These are phyloP conservation scores for Sphaeridia pumilis DNA, from an alignment of 2,888 invertebrate genomes.

Conservation along the genomic window DNA sequence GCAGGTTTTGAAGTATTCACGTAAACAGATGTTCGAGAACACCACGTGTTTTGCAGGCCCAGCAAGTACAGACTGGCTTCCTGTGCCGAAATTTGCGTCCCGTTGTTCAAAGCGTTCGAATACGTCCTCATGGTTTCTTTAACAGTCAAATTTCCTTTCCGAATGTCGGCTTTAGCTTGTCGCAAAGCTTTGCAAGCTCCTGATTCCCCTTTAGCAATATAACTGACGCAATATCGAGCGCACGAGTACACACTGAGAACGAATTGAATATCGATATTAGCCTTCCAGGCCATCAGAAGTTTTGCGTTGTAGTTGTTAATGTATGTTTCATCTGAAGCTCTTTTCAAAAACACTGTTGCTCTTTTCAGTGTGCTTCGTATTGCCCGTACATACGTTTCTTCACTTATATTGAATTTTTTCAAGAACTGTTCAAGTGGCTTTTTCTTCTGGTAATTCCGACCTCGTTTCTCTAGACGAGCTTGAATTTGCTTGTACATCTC, in stretches of 20 bases:
- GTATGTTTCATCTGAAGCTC: conserved; percentile 21
- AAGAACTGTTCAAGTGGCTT: conserved; percentile 19
- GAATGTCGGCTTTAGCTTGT: conserved; percentile 31
- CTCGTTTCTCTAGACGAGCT: neutral
- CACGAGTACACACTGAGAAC: conserved; percentile 38
- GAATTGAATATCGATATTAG: conserved; percentile 40
- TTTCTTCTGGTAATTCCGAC: neutral
- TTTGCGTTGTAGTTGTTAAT: conserved; percentile 36
- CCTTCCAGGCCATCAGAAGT: conserved; percentile 34
- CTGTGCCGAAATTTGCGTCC: conserved; percentile 31
- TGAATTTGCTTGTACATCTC: too few species aligned
- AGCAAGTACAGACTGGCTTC: conserved; percentile 29
- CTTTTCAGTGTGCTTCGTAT: conserved; percentile 21
- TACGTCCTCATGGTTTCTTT: conserved; percentile 29
- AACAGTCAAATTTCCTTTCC: conserved; percentile 32
- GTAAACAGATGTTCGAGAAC: conserved; percentile 7
- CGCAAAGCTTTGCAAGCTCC: conserved; percentile 31
- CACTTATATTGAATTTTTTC: conserved; percentile 10
- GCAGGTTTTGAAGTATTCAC: conserved; percentile 27
- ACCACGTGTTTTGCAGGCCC: conserved; percentile 15
- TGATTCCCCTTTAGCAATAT: conserved; percentile 29
- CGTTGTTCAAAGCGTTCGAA: conserved; percentile 33
- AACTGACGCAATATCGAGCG: conserved; percentile 37
- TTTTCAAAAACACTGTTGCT: conserved; percentile 29
- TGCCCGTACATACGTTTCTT: conserved; percentile 19